These are phyloP conservation scores for Meloidogyne chitwoodi DNA, from an alignment of 1,140 invertebrate species.

Conservation along the genomic window DNA sequence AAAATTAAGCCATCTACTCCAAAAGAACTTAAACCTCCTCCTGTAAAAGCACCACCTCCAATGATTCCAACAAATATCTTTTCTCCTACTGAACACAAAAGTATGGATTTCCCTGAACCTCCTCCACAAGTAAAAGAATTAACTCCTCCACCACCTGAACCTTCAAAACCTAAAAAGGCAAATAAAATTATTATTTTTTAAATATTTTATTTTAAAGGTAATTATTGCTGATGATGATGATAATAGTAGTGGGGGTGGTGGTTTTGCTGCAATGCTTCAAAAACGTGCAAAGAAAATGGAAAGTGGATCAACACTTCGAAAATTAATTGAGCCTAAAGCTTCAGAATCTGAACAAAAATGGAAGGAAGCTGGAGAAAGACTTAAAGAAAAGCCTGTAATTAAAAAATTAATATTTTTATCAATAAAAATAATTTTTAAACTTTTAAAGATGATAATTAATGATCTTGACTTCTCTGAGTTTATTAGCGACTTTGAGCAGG, in stretches of 20 bases:
- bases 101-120: slow-evolving; percentile 54
- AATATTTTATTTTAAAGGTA: not conserved
- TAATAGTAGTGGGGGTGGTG: slow-evolving; percentile 40
- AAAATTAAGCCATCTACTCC: not conserved
- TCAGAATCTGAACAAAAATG: slow-evolving; percentile 71
- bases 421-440: slow-evolving; percentile 66
- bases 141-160: slow-evolving; percentile 33
- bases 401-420: slow-evolving; percentile 47
- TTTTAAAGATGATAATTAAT: slow-evolving; percentile 76
- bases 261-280: slow-evolving; percentile 59
- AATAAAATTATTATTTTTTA: slow-evolving; percentile 19
- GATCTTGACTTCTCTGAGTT: slow-evolving; percentile 94
- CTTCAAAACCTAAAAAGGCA: slow-evolving; percentile 26
- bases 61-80: slow-evolving; percentile 57
- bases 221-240: slow-evolving; percentile 53
- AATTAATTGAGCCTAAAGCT: slow-evolving; percentile 70
- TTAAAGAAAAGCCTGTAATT: slow-evolving; percentile 21
- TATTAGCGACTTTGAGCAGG: slow-evolving; percentile 62
- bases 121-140: slow-evolving; percentile 33
- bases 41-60: slow-evolving; percentile 57
- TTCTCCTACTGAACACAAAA: slow-evolving; percentile 57
- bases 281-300: slow-evolving; percentile 52
- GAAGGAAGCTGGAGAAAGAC: slow-evolving; percentile 33
- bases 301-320: slow-evolving; percentile 34
- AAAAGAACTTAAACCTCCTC: slow-evolving; percentile 32